Evolutionary conservation across 2,888 invertebrate genomes (phyloP).

Genomic region (Erebia ligea): DNA sequence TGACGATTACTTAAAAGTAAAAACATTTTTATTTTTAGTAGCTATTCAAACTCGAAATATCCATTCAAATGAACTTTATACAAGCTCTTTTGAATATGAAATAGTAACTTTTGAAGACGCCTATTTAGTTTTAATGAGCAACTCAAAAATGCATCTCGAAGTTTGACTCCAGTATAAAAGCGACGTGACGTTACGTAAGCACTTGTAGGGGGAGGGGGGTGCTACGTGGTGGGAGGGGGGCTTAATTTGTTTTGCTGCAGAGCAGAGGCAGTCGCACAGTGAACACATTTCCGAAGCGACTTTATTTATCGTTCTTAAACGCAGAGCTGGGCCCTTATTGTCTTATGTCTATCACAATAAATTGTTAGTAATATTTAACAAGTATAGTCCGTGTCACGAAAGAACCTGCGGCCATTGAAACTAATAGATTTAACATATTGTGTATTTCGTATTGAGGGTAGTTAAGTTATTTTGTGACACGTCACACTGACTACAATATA

Average conservation of each 20-base stretch:
- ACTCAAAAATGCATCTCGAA: slow-evolving; percentile 29
- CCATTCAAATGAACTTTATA: slow-evolving; percentile 15
- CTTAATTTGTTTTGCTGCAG: slow-evolving; percentile 38
- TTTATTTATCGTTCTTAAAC: slow-evolving; percentile 35
- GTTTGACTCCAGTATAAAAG: slow-evolving; percentile 32
- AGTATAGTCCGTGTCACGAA: too few relatives aligned
- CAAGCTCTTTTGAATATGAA: slow-evolving; percentile 23
- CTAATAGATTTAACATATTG: too few relatives aligned
- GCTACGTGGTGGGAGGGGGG: slow-evolving; percentile 10
- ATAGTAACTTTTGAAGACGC: slow-evolving; percentile 24
- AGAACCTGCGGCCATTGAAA: too few relatives aligned
- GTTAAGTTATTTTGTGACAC: too few relatives aligned
- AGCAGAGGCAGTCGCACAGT: slow-evolving; percentile 24
- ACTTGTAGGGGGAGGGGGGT: slow-evolving; percentile 29
- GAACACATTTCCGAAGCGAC: slow-evolving; percentile 34
- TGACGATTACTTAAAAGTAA: slow-evolving; percentile 3
- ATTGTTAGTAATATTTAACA: too few relatives aligned
- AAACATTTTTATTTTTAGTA: not conserved
- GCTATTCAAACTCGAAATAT: slow-evolving; percentile 12
- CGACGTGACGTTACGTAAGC: slow-evolving; percentile 34
- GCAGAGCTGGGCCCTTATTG: not conserved
- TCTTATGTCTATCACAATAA: not conserved
- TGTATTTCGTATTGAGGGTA: too few relatives aligned
- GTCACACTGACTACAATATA: too few relatives aligned
- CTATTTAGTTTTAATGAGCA: slow-evolving; percentile 37